These are phyloP conservation scores for human DNA, from an alignment of 2,113 vertebrate genomes.

Conservation along the genomic window DNA sequence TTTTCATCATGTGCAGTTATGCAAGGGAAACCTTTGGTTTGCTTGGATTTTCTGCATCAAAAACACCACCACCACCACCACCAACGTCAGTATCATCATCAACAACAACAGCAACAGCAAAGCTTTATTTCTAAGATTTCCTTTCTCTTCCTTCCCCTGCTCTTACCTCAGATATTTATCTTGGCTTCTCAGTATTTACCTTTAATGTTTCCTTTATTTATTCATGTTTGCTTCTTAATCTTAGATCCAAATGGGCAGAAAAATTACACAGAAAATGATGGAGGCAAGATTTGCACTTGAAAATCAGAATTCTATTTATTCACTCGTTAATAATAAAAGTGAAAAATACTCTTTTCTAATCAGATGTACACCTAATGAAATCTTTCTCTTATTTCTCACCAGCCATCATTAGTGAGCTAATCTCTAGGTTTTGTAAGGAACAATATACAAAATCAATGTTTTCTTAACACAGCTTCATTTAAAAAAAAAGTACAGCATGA, in stretches of 20 bases:
- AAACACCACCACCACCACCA: background rate
- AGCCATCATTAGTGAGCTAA: background rate
- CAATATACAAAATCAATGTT: background rate
- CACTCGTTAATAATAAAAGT: background rate
- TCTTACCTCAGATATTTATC: background rate
- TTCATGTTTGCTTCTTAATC: background rate
- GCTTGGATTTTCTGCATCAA: background rate
- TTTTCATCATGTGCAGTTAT: background rate
- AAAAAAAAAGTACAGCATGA: background rate
- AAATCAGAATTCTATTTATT: constrained; percentile 23
- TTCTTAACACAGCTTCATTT: background rate
- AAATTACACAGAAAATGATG: background rate
- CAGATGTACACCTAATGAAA: background rate
- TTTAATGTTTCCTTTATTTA: constrained; percentile 44
- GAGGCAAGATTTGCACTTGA: background rate
- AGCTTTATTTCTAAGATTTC: background rate
- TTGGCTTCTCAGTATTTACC: constrained; percentile 20
- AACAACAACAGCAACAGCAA: background rate
- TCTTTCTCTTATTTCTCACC: background rate
- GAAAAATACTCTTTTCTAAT: background rate
- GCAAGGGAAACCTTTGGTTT: background rate
- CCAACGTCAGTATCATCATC: background rate
- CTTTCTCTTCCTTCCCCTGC: background rate
- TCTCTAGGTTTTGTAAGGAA: constrained; percentile 2
- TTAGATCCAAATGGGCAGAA: background rate